Evolutionary conservation across 1,140 invertebrate species (phyloP), one percentile per base, ranked within the genome.

Genomic region (Hermatobates lingyangjiaoensis): DNA sequence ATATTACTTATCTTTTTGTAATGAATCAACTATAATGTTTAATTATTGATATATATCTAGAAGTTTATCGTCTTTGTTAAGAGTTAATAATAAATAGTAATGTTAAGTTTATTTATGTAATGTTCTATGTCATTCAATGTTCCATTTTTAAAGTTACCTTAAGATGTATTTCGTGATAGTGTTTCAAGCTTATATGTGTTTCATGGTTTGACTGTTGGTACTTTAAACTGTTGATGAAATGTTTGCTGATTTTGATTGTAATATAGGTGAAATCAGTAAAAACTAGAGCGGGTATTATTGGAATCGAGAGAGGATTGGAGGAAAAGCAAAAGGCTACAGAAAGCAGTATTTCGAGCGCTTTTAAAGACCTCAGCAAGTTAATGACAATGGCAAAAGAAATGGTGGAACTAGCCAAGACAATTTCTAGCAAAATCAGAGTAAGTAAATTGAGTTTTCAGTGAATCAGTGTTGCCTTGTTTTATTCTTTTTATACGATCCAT

Each of bases 331-430:
- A 85, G 64, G 81, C 80, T 23, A 93, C 88, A 0, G 87, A 95
- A 68, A 77, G 85, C 60, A 90, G 83, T 64, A 97, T 98, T 58
- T 81, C 74, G 24, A 70, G 82, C 55, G 93, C 94, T 18, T 98
- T 98, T 71, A 81, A 97, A 71, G 95, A 98, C 71, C 73, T 98
- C 20, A 86, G 73, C 61, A 88, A 90, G 62, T 70, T 98, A 0
- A 98, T 98, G 83, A 77, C 76, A 51, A 92, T 91, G 77, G 92
- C 94, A 3, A 89, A 95, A 70, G 92, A 97, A 56, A 98, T 98
- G 94, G 93, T 98, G 20, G 66, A 72, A 2, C 70, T 98, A 56
- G 89, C 91, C 0, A 90, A 89, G 64, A 85, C 74, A 53, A 96
- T 98, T 61, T 91, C 92, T 34, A 76, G 76, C 51, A 94, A 93